Conservation (phyloP, 2,888 invertebrate species). For the Ariolimax columbianus region DNA sequence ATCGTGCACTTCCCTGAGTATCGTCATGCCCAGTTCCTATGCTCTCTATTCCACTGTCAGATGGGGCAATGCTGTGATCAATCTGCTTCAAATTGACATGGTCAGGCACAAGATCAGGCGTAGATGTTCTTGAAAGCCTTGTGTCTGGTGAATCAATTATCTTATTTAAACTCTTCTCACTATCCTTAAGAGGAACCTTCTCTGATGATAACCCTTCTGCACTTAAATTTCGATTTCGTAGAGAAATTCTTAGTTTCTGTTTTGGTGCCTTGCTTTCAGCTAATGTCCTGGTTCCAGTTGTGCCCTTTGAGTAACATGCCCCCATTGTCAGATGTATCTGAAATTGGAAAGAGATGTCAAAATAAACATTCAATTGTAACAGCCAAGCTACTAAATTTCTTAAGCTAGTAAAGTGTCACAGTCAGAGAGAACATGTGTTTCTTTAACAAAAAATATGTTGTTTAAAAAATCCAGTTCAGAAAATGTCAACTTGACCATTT, state of each 20-base stretch:
- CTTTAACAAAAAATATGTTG: too few species aligned
- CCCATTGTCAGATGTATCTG: conserved; percentile 29
- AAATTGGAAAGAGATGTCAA: background rate
- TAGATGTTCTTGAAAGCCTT: background rate
- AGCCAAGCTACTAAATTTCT: too few species aligned
- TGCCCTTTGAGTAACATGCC: conserved; percentile 36
- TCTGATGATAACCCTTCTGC: conserved; percentile 20
- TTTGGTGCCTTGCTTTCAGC: background rate
- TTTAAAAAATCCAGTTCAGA: too few species aligned
- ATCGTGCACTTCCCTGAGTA: background rate
- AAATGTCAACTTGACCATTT: too few species aligned
- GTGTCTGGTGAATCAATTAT: background rate
- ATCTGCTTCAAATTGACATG: conserved; percentile 11
- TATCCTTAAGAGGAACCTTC: background rate
- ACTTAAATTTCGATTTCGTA: background rate
- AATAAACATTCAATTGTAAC: background rate
- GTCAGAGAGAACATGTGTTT: too few species aligned
- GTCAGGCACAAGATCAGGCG: background rate
- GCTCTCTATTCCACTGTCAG: conserved; percentile 70
- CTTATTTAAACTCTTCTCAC: background rate
- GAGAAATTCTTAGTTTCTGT: background rate
- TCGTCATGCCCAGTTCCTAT: conserved; percentile 55
- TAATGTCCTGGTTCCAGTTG: background rate
- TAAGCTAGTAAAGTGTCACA: too few species aligned
- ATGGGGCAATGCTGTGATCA: conserved; percentile 59